Evolutionary conservation across 2,113 vertebrate genomes (phyloP), one percentile per base, ranked within the genome.

Genomic region (Nothoprocta pentlandii): DNA sequence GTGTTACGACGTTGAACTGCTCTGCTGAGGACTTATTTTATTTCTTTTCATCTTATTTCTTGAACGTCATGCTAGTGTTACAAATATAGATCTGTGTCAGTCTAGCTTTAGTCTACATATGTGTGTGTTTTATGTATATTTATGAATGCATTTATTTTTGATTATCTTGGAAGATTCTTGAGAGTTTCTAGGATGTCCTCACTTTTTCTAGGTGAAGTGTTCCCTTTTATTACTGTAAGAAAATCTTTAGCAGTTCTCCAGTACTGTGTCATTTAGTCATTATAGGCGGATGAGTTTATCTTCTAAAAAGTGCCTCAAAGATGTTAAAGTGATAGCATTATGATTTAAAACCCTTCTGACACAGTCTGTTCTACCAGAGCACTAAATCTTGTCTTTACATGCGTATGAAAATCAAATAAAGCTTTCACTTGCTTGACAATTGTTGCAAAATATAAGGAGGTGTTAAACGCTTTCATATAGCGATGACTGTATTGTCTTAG

Each of bases 361-460:
- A 92, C 63, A 80, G 69, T 83, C 95, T 95, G 3, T 86, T 97
- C 66, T 51, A 85, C 69, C 91, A 34, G 56, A 94, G 94, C 86
- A 77, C 82, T 96, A 42, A 69, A 94, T 94, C 83, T 96, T 94
- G 90, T 88, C 92, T 92, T 93, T 73, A 80, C 34, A 41, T 93
- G 68, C 17, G 42, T 82, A 87, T 88, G 91, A 88, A 90, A 93
- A 93, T 93, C 85, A 96, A 97, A 93, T 93, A 92, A 97, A 96
- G 87, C 94, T 97, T 97, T 96, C 70, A 86, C 68, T 94, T 94
- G 44, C 70, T 84, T 95, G 95, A 92, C 94, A 95, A 78, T 91
- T 97, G 89, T 93, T 96, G 42, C 93, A 83, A 90, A 91, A 94
- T 92, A 89, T 8, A 81, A 92, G 56, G 73, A 92, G 84, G 36